Conservation (phyloP, 2,113 vertebrate species). For the Gadus chalcogrammus region DNA sequence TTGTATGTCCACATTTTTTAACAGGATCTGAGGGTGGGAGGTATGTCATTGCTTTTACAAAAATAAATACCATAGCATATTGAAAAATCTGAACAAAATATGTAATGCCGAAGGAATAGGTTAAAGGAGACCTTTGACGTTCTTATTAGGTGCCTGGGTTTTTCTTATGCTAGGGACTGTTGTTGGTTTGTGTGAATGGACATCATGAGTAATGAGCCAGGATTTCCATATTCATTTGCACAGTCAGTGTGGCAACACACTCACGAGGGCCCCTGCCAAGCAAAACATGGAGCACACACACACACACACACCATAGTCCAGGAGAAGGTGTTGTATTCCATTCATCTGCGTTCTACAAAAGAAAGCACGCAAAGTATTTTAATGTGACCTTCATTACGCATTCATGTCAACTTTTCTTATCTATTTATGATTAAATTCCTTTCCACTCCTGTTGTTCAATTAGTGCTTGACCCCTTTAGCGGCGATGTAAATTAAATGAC, state of each 20-base stretch:
- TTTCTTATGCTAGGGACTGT: too few species aligned
- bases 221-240: conserved; percentile 62
- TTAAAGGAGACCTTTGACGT: too few species aligned
- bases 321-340: conserved; percentile 57
- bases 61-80: not conserved
- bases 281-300: too few species aligned
- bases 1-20: conserved; percentile 13
- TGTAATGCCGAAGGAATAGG: not conserved
- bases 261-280: too few species aligned
- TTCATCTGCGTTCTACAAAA: conserved; percentile 72
- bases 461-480: conserved; percentile 99
- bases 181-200: conserved; percentile 30
- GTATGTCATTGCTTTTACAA: not conserved
- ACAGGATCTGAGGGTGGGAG: not conserved
- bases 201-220: conserved; percentile 46
- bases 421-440: conserved; percentile 94
- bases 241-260: conserved; percentile 24
- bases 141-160: too few species aligned
- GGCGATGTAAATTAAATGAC: conserved; percentile 99
- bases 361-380: conserved; percentile 77
- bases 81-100: not conserved
- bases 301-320: conserved; percentile 35
- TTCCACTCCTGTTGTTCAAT: conserved; percentile 99
- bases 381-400: conserved; percentile 98
- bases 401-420: conserved; percentile 97